Evolutionary conservation across 2,113 vertebrate species (phyloP).

Genomic region (Sylvilagus bachmani): DNA sequence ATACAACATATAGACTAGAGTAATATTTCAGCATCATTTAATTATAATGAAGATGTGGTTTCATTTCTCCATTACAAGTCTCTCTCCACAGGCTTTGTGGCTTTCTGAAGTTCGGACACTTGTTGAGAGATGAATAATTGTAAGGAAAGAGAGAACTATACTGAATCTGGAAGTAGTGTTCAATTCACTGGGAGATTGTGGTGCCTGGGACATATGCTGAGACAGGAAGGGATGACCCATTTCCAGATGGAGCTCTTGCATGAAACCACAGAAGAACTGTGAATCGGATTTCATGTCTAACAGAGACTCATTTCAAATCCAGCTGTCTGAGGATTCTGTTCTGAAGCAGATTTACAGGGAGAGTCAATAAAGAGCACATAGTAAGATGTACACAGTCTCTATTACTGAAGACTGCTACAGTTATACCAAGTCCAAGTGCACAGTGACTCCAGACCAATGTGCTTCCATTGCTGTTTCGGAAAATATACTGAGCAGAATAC

Average conservation of each 20-base stretch:
- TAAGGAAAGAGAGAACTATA: slow-evolving; percentile 59
- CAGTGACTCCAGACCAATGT: not conserved
- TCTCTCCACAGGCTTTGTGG: not conserved
- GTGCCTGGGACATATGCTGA: slow-evolving; percentile 67
- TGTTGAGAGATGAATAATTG: not conserved
- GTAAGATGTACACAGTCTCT: not conserved
- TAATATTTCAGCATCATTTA: slow-evolving; percentile 1
- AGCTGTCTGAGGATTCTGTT: slow-evolving; percentile 78
- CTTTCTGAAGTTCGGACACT: slow-evolving; percentile 46
- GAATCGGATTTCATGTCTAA: slow-evolving; percentile 70
- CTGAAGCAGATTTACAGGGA: slow-evolving; percentile 70
- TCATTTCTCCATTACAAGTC: slow-evolving; percentile 53
- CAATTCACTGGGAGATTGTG: slow-evolving; percentile 15
- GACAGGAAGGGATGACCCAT: slow-evolving; percentile 24
- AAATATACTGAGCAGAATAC: not conserved
- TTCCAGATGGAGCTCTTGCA: slow-evolving; percentile 61
- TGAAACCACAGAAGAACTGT: slow-evolving; percentile 58
- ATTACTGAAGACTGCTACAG: not conserved
- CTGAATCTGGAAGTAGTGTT: slow-evolving; percentile 37
- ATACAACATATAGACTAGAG: not conserved
- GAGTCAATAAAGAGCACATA: slow-evolving; percentile 31
- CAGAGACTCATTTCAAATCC: slow-evolving; percentile 66
- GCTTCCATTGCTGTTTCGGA: not conserved
- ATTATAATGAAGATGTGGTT: not conserved
- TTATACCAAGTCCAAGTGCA: slow-evolving; percentile 1